A percentile compares a stretch with the other conserved stretches of the same genome.
Conservation (phyloP, 2,797 vertebrate genomes). For the Halcyon chelicuti region DNA sequence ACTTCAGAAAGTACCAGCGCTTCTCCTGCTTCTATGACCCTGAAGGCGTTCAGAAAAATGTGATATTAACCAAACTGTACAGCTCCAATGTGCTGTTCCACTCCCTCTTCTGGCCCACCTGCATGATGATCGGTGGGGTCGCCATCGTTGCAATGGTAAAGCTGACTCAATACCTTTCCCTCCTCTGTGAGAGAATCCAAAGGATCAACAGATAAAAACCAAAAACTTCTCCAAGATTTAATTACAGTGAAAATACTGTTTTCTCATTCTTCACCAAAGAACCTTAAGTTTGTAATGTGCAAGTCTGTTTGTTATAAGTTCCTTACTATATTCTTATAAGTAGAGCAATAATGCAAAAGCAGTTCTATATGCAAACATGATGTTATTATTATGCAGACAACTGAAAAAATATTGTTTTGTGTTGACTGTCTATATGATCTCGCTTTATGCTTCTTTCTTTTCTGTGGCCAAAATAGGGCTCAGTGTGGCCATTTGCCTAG, state of each 20-base stretch:
- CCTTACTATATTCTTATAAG: constrained; percentile 80
- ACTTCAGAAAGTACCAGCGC: constrained; percentile 86
- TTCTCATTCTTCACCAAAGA: constrained; percentile 88
- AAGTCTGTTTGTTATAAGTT: constrained; percentile 83
- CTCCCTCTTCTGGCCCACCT: constrained; percentile 93
- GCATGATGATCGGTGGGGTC: constrained; percentile 88
- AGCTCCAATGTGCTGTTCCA: constrained; percentile 88
- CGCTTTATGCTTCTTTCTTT: constrained; percentile 71
- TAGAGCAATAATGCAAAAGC: constrained; percentile 87
- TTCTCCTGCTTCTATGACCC: constrained; percentile 91
- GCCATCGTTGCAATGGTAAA: constrained; percentile 93
- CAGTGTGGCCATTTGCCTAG: constrained; percentile 70
- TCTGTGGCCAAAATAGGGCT: constrained; percentile 68
- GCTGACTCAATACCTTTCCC: constrained; percentile 93
- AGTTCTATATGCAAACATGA: constrained; percentile 86
- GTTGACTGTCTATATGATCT: constrained; percentile 65
- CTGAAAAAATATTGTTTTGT: constrained; percentile 61
- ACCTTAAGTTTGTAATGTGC: constrained; percentile 88
- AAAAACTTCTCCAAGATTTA: constrained; percentile 20
- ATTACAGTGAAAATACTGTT: constrained; percentile 80
- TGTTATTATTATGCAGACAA: constrained; percentile 78
- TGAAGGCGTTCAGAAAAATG: constrained; percentile 83
- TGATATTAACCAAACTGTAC: constrained; percentile 91
- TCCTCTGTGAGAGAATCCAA: constrained; percentile 89
- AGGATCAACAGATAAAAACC: constrained; percentile 87